Evolutionary conservation across 2,888 invertebrate genomes (phyloP).

Genomic region (Augiades crinisus): DNA sequence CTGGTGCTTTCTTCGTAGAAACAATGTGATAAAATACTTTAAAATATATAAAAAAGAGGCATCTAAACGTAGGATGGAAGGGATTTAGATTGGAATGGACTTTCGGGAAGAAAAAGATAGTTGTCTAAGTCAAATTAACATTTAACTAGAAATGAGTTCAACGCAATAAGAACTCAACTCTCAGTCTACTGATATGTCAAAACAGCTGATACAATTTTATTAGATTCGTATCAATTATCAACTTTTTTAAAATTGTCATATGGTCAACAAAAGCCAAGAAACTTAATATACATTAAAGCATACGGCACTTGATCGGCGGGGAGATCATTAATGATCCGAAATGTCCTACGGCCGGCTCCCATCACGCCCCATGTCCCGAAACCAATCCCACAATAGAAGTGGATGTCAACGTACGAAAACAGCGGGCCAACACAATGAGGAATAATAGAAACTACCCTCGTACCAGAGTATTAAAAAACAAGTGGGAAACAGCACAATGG

Average conservation of each 20-base stretch:
- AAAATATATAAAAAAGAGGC: too few relatives aligned
- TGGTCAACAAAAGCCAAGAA: neutral
- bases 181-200: too few relatives aligned
- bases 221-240: neutral
- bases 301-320: conserved; percentile 52
- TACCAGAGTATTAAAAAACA: conserved; percentile 66
- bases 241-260: neutral
- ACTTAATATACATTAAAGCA: conserved; percentile 22
- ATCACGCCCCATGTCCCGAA: conserved; percentile 27
- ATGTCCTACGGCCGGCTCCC: conserved; percentile 41
- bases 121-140: too few relatives aligned
- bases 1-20: neutral
- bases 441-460: conserved; percentile 77
- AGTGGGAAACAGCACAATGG: conserved; percentile 71
- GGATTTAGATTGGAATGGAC: too few relatives aligned
- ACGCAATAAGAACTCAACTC: too few relatives aligned
- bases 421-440: conserved; percentile 59
- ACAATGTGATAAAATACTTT: too few relatives aligned
- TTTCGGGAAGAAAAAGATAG: too few relatives aligned
- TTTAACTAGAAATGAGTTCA: too few relatives aligned
- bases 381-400: conserved; percentile 43
- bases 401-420: conserved; percentile 74
- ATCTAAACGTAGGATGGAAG: too few relatives aligned
- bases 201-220: too few relatives aligned
- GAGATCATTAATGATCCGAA: conserved; percentile 59